These are phyloP conservation scores for Clarias macrocephalus DNA, from an alignment of 2,113 vertebrate genomes.

Conservation along the genomic window DNA sequence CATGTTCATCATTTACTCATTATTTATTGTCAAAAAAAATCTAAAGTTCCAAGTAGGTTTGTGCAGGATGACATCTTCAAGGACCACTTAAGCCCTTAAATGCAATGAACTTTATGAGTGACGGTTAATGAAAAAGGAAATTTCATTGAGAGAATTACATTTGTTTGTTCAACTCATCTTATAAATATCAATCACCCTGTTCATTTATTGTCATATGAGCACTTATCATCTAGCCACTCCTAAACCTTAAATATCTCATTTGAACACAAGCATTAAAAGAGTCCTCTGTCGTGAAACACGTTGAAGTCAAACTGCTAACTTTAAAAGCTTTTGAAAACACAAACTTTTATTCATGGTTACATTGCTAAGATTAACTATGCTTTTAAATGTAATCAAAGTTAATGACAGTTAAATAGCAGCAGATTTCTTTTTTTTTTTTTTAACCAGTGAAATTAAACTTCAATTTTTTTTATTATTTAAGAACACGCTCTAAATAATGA, in stretches of 20 bases:
- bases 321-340: not conserved
- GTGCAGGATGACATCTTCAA: constrained; percentile 27
- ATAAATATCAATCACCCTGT: not conserved
- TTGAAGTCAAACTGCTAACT: not conserved
- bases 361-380: not conserved
- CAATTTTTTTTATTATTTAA: not conserved
- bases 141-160: constrained; percentile 12
- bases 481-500: not conserved
- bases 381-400: not conserved
- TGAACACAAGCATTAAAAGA: not conserved
- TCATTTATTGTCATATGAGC: not conserved
- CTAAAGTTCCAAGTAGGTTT: not conserved
- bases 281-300: not conserved
- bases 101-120: not conserved
- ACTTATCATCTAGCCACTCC: not conserved
- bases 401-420: not conserved
- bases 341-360: not conserved
- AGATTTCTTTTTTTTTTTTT: not conserved
- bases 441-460: not conserved
- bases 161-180: constrained; percentile 20
- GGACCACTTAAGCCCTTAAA: not conserved
- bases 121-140: not conserved
- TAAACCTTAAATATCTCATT: constrained; percentile 8
- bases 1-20: constrained; percentile 33
- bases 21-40: not conserved